These are phyloP conservation scores for Bos taurus DNA, from an alignment of 2,113 vertebrate genomes.

Conservation along the genomic window DNA sequence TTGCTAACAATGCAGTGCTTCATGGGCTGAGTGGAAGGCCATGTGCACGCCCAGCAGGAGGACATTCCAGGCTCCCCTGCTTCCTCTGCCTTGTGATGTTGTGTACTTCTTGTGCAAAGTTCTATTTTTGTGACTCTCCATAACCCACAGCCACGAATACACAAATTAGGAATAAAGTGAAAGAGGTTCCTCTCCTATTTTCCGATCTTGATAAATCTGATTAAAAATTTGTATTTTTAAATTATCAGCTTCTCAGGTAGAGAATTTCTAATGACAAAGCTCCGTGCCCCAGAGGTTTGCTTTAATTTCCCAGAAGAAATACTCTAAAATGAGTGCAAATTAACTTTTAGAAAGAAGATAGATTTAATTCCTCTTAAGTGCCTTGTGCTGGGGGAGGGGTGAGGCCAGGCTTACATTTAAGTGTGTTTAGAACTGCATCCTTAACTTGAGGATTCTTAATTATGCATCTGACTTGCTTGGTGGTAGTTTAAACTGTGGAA, in stretches of 20 bases:
- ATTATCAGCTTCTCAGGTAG: background rate
- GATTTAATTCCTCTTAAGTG: conserved; percentile 30
- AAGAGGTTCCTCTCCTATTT: background rate
- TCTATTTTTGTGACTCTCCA: background rate
- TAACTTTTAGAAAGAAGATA: conserved; percentile 34
- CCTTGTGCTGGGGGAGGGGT: background rate
- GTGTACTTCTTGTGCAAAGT: background rate
- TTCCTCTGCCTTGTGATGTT: conserved; percentile 84
- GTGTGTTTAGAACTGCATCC: background rate
- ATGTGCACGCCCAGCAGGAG: conserved; percentile 91
- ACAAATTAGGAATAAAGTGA: background rate
- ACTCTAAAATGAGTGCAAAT: background rate
- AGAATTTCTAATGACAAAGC: background rate
- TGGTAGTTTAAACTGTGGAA: conserved; percentile 46
- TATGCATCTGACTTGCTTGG: conserved; percentile 2
- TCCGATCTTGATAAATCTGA: background rate
- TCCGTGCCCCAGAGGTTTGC: background rate
- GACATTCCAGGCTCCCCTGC: conserved; percentile 88
- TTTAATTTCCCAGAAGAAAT: conserved; percentile 18
- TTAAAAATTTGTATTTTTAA: background rate
- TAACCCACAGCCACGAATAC: background rate
- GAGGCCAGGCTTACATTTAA: background rate
- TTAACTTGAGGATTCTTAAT: conserved; percentile 6
- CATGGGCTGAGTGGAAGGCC: conserved; percentile 85
- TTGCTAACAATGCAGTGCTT: conserved; percentile 80